A percentile compares a stretch with the other conserved stretches of the same genome.
Conservation (phyloP, 2,113 vertebrate species). For the Taurulus bubalis region DNA sequence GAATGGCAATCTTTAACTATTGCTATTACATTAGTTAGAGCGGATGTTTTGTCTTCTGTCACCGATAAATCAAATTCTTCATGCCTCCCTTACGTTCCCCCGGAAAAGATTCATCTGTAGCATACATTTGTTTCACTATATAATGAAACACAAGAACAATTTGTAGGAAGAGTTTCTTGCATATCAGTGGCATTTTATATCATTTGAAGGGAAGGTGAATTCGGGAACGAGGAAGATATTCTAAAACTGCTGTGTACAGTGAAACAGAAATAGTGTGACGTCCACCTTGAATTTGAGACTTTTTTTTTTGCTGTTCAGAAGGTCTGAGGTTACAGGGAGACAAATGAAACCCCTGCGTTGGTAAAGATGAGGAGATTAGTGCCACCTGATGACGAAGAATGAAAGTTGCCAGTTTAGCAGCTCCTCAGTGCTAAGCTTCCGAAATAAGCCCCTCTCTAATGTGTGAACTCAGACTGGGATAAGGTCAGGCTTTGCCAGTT, state of each 20-base stretch:
- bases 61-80: background rate
- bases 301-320: background rate
- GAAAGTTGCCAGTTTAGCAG: slow-evolving; percentile 47
- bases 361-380: slow-evolving; percentile 11
- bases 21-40: background rate
- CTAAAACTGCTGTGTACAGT: background rate
- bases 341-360: background rate
- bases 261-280: background rate
- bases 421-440: slow-evolving; percentile 31
- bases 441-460: slow-evolving; percentile 49
- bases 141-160: background rate
- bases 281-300: background rate
- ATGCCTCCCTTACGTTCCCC: background rate
- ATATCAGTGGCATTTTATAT: background rate
- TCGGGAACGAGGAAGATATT: background rate
- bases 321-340: background rate
- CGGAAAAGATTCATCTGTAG: background rate
- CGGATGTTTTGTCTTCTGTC: background rate
- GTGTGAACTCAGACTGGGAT: slow-evolving; percentile 48
- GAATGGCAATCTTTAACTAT: background rate
- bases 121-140: background rate
- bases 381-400: slow-evolving; percentile 29
- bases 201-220: slow-evolving; percentile 1
- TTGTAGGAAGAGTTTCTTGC: background rate
- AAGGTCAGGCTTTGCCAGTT: slow-evolving; percentile 53